Conservation (phyloP, 2,888 invertebrate species). For the Platycheirus albimanus region DNA sequence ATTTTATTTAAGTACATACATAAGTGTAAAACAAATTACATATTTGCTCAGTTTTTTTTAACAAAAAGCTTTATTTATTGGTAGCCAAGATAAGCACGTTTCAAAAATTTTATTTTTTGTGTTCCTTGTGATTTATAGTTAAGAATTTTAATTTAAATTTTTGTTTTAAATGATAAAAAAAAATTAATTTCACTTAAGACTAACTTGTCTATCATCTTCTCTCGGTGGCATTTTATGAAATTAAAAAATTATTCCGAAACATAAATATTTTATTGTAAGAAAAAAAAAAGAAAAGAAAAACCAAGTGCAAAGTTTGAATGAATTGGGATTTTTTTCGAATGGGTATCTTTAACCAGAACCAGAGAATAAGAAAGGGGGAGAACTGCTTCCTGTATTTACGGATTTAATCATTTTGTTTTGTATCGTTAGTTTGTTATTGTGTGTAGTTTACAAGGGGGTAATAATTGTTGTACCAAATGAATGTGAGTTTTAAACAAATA, state of each 20-base stretch:
- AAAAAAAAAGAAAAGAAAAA: too few relatives aligned
- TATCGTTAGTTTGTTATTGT: slow-evolving; percentile 16
- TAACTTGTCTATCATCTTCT: neutral
- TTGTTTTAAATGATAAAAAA: slow-evolving; percentile 20
- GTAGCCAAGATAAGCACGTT: slow-evolving; percentile 16
- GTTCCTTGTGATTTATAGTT: slow-evolving; percentile 56
- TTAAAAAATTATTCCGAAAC: neutral
- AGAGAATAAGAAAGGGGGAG: neutral
- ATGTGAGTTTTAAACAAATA: slow-evolving; percentile 10
- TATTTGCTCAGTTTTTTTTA: neutral
- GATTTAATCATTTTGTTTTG: slow-evolving; percentile 16
- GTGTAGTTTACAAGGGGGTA: slow-evolving; percentile 29
- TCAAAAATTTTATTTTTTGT: neutral
- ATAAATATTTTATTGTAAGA: neutral
- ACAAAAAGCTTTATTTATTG: slow-evolving; percentile 45
- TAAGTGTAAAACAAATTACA: neutral
- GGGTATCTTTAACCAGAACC: neutral
- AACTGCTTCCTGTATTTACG: slow-evolving; percentile 31
- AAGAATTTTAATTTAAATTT: slow-evolving; percentile 5
- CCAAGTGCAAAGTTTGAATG: slow-evolving; percentile 27
- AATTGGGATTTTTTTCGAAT: slow-evolving; percentile 26
- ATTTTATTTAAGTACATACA: slow-evolving; percentile 41
- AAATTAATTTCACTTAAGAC: slow-evolving; percentile 13
- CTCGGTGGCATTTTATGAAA: slow-evolving; percentile 44
- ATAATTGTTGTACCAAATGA: slow-evolving; percentile 8